These are phyloP conservation scores for Umimayanthus chanpuru DNA, from an alignment of 92 coral and sea anemone species.

Conservation along the genomic window DNA sequence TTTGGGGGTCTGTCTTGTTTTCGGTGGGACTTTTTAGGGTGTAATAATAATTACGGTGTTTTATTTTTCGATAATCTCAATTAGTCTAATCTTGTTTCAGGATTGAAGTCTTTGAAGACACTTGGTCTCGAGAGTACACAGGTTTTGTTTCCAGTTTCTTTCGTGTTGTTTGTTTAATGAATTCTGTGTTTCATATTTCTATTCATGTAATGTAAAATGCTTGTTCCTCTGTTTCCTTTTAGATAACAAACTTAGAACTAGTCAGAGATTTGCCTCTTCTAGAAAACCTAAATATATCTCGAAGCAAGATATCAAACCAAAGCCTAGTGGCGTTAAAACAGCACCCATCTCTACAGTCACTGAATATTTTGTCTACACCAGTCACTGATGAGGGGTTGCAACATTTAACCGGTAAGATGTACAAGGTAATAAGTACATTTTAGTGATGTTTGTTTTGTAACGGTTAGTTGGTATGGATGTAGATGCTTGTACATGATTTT, in stretches of 20 bases:
- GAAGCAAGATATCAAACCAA: constrained; percentile 59
- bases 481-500: not conserved
- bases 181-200: not conserved
- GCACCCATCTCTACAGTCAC: constrained; percentile 73
- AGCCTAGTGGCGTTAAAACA: constrained; percentile 62
- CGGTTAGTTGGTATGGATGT: too few species aligned
- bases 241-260: constrained; percentile 75
- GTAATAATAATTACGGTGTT: too few species aligned
- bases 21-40: too few species aligned
- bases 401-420: constrained; percentile 67
- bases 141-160: constrained; percentile 43
- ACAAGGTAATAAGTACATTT: not conserved
- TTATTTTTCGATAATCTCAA: not conserved
- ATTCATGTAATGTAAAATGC: not conserved
- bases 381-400: constrained; percentile 78
- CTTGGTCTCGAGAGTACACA: constrained; percentile 81
- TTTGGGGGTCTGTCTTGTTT: too few species aligned
- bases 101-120: constrained; percentile 70
- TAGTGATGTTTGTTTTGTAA: too few species aligned
- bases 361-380: constrained; percentile 74
- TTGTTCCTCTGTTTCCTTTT: not conserved
- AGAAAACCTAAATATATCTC: constrained; percentile 71
- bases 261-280: constrained; percentile 56
- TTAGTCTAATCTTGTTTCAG: constrained; percentile 42
- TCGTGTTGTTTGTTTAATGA: not conserved